phyloP scores from a whole-genome alignment of 2,797 vertebrate genomes.

The Atherinosoma microstoma region DNA sequence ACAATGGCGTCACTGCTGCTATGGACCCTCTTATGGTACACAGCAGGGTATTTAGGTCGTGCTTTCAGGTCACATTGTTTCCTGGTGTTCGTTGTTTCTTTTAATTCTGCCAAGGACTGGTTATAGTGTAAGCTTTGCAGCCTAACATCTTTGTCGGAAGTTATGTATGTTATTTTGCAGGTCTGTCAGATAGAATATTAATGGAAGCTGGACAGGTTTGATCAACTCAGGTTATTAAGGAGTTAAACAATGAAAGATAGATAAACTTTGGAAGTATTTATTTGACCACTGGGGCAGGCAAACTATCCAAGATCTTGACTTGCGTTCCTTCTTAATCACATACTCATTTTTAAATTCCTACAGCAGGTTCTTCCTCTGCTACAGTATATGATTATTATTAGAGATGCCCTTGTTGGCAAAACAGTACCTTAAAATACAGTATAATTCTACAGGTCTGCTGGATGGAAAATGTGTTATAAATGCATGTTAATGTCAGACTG shows the following conservation, averaged over 20 bases:
- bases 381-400: background rate
- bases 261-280: background rate
- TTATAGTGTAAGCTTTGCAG: background rate
- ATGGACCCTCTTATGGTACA: conserved; percentile 51
- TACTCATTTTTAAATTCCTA: background rate
- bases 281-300: background rate
- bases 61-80: conserved; percentile 34
- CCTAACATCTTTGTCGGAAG: background rate
- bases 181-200: background rate
- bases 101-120: background rate
- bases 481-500: background rate
- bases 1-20: conserved; percentile 11
- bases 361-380: background rate
- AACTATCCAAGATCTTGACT: background rate
- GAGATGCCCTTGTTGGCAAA: background rate
- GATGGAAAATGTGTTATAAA: background rate
- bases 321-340: background rate
- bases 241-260: background rate
- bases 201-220: background rate
- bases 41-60: conserved; percentile 17
- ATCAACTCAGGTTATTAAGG: background rate
- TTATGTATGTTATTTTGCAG: background rate
- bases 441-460: background rate
- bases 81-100: background rate
- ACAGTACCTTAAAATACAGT: background rate